A percentile compares a stretch with the other conserved stretches of the same genome.
Conservation (phyloP, 2,888 invertebrate species). For the Folsomia candida region DNA sequence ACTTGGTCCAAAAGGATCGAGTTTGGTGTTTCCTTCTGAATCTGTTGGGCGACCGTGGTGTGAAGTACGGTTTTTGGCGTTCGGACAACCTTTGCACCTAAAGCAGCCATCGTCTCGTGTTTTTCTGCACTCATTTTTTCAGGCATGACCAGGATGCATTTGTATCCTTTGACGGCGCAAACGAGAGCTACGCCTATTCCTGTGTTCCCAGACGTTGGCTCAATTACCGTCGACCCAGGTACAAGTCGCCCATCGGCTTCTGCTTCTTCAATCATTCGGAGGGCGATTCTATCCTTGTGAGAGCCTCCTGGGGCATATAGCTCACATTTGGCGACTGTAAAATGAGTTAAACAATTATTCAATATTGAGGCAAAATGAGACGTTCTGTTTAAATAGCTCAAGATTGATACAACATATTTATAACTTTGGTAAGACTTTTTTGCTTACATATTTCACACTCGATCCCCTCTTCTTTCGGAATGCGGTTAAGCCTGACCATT, state of each 20-base stretch:
- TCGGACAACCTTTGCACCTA: conserved; percentile 63
- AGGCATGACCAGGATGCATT: conserved; percentile 64
- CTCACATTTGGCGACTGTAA: conserved; percentile 92
- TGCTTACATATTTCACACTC: conserved; percentile 85
- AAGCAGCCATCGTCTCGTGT: conserved; percentile 60
- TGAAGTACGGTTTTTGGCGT: conserved; percentile 60
- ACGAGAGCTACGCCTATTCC: conserved; percentile 70
- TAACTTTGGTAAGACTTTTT: background rate
- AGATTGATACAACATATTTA: background rate
- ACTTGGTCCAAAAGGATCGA: conserved; percentile 63
- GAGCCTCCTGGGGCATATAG: conserved; percentile 96
- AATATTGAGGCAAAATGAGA: background rate
- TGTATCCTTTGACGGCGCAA: conserved; percentile 62
- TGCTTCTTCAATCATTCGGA: conserved; percentile 53
- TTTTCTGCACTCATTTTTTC: conserved; percentile 65
- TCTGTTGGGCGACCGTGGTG: conserved; percentile 58
- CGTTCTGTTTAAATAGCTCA: background rate
- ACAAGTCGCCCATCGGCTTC: conserved; percentile 56
- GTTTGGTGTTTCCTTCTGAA: conserved; percentile 60
- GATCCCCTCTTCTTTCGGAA: conserved; percentile 72
- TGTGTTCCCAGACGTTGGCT: conserved; percentile 61
- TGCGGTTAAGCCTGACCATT: conserved; percentile 72
- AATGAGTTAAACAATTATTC: background rate
- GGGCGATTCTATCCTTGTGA: conserved; percentile 90
- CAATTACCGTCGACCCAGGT: conserved; percentile 60